Evolutionary conservation across 2,888 invertebrate genomes (phyloP).

Genomic region (Drosophila putrida): DNA sequence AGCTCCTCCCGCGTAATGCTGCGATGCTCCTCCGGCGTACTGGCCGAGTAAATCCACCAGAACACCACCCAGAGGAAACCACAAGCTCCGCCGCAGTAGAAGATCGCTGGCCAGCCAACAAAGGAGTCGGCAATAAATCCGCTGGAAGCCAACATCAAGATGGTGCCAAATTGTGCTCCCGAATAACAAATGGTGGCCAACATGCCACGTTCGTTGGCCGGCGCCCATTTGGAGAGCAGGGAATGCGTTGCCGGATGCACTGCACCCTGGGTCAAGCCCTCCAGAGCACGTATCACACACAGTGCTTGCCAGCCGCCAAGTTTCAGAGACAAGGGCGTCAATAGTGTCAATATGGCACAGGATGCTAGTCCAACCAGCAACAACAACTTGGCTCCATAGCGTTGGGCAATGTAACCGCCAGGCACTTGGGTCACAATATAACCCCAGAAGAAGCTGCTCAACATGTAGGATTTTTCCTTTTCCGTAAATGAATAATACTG

Average conservation of each 20-base stretch:
- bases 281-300: constrained; percentile 87
- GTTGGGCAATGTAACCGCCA: constrained; percentile 90
- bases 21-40: constrained; percentile 88
- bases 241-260: constrained; percentile 90
- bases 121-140: constrained; percentile 89
- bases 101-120: constrained; percentile 92
- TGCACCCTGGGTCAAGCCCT: constrained; percentile 90
- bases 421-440: constrained; percentile 88
- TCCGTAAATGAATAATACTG: constrained; percentile 88
- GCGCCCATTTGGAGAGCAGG: constrained; percentile 90
- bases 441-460: constrained; percentile 90
- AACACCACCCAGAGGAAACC: constrained; percentile 88
- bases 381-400: constrained; percentile 90
- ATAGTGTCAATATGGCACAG: constrained; percentile 88
- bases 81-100: constrained; percentile 90
- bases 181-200: constrained; percentile 89
- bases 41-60: constrained; percentile 89
- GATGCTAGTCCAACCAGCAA: constrained; percentile 87
- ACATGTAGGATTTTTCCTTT: constrained; percentile 86
- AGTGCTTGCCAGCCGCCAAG: constrained; percentile 88
- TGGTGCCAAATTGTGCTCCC: constrained; percentile 93
- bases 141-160: constrained; percentile 90
- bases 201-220: constrained; percentile 89
- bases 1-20: constrained; percentile 88
- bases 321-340: constrained; percentile 90